Conservation (phyloP, 2,797 vertebrate species). For the Danio choprae region DNA sequence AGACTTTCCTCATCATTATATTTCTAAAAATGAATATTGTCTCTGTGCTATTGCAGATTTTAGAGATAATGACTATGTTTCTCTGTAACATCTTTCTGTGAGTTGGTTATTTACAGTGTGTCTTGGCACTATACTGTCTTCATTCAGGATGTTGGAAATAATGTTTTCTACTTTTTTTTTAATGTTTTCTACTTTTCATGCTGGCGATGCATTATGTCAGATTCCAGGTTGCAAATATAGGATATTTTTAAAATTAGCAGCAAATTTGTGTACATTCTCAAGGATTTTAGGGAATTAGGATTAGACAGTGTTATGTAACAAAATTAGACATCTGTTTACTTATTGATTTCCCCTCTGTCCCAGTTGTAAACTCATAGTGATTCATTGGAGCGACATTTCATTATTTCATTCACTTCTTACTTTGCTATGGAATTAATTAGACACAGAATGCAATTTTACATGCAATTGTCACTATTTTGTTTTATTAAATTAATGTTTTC, state of each 20-base stretch:
- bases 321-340: neutral
- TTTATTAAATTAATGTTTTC: neutral
- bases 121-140: neutral
- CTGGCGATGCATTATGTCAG: neutral
- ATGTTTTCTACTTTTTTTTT: neutral
- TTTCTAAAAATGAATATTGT: neutral
- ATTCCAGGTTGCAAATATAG: no score
- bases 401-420: neutral
- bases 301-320: neutral
- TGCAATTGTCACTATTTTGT: neutral
- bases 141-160: neutral
- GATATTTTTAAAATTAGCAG: neutral
- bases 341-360: neutral
- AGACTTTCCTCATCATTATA: no score
- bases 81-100: neutral
- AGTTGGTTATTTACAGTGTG: neutral
- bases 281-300: neutral
- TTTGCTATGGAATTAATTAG: conserved; percentile 5
- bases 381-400: neutral
- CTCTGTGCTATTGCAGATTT: neutral
- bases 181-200: neutral
- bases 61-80: neutral
- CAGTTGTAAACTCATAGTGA: neutral
- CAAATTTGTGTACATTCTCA: neutral
- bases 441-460: neutral